Base-by-base conservation (phyloP, 37 sponge, comb jelly and placozoan genomes). In the Oscarella lobularis region DNA sequence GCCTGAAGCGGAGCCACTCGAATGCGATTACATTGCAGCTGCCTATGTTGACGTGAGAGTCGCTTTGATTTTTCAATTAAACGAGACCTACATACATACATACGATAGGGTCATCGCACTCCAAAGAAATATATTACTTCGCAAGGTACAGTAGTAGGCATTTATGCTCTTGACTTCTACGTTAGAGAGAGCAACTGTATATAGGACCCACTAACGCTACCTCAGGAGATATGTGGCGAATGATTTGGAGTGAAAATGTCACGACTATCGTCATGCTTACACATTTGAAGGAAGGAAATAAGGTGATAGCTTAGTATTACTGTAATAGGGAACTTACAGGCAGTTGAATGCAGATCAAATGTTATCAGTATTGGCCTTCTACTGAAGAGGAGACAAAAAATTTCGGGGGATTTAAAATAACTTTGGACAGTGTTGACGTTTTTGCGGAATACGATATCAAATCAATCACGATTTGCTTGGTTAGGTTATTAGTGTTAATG, bases 191-290 rank as follows among this genome's bases (percentile, higher is more conserved):
- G n/a, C n/a, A n/a, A n/a, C n/a, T n/a, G n/a, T n/a, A n/a, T n/a
- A n/a, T n/a, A 89, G 90, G 85, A 39, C 89, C 89, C 1, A 37
- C 79, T 2, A 72, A 81, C 2, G 37, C 38, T 0, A 88, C 89
- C 20, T 38, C 82, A 9, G 76, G 75, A 39, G 89, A 84, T 83
- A 81, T 81, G 74, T 88, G 89, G 89, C 78, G 81, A 38, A 36
- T 84, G 33, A 38, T 88, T 1, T 88, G 89, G 89, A 78, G 82
- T 69, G 85, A 88, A 75, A 68, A 67, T 6, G 66, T 79, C 9
- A 72, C 82, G n/a, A 66, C 77, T 38, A 79, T 88, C 33, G 89
- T 85, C 71, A 88, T 89, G 90, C 69, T 89, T 29, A 89, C 90
- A 71, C 81, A 85, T 41, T 31, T 89, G 66, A 72, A 74, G 38